Base-by-base conservation (phyloP, 2,888 invertebrate species). In the Agonopterix alstromeriana region DNA sequence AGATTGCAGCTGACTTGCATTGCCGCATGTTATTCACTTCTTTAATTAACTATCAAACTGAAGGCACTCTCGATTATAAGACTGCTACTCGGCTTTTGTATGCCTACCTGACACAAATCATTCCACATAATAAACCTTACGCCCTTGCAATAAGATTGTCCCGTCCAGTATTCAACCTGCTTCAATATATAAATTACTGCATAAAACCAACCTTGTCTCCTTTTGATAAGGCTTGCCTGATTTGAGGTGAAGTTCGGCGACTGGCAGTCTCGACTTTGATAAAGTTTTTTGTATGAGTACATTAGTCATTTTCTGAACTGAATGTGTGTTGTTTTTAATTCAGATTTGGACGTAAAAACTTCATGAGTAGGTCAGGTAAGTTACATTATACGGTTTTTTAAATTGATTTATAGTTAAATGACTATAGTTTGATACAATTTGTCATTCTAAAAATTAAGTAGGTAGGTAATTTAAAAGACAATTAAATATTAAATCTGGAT, bases 1-100 rank as follows among this genome's bases (percentile, higher is more conserved):
- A 77, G 77, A 82, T 76, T 82, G 79, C 82, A 82, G 79, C 77
- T 85, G 83, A 82, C 82, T 82, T 79, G 79, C 79, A 81, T 71
- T 77, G 77, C 79, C 68, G 72, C 69, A 67, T 73, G 77, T 81
- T 82, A 85, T 85, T 86, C 84, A 83, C 74, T 80, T 76, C 84
- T 82, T 84, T 88, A 87, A 88, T 87, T 86, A 87, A 82, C 82
- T 85, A 83, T 85, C 83, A 80, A 78, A 81, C 77, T 76, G 73
- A 77, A 76, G 81, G 80, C 79, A 80, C 77, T 78, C 81, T 86
- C 82, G 81, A 84, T 87, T 83, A 85, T 80, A 79, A 73, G 73
- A 70, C 65, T 77, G 83, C 85, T 87, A 82, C 87, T 64, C 77
- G 81, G 78, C 83, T 85, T 68, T 82, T 83, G 82, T 80, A 64